Percentiles rank a stretch among this genome's conserved stretches.
Evolutionary conservation across 1,140 invertebrate species (phyloP).

Genomic region (Lepidurus packardi): DNA sequence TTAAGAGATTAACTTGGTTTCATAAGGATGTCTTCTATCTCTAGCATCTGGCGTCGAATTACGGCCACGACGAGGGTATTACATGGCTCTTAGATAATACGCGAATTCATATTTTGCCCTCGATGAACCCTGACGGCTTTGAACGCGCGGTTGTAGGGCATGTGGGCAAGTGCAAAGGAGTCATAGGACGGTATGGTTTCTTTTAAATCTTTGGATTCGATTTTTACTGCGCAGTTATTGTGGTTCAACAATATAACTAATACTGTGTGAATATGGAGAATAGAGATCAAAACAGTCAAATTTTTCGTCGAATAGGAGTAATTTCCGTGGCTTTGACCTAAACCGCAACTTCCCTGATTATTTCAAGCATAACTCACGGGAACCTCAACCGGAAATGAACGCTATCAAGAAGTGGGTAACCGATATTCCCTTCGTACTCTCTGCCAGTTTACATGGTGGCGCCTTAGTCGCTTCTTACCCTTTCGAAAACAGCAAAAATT

Average conservation of each 20-base stretch:
- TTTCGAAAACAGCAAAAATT: constrained; percentile 84
- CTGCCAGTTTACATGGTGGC: constrained; percentile 84
- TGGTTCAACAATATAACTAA: neutral
- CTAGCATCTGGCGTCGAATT: constrained; percentile 45
- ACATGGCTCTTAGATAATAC: constrained; percentile 44
- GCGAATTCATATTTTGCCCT: constrained; percentile 51
- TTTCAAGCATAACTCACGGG: constrained; percentile 77
- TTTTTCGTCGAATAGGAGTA: constrained; percentile 54
- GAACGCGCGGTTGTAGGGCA: constrained; percentile 39
- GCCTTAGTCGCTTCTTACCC: constrained; percentile 88
- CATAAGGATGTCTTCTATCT: neutral
- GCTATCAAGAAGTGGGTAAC: constrained; percentile 90
- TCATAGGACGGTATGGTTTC: constrained; percentile 31
- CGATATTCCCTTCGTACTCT: constrained; percentile 85
- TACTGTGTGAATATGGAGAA: neutral
- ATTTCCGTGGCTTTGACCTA: constrained; percentile 77
- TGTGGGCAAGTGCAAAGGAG: constrained; percentile 41
- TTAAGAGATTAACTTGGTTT: neutral
- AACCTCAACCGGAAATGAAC: constrained; percentile 83
- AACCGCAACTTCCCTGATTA: constrained; percentile 91
- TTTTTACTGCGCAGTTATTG: neutral
- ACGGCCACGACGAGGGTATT: constrained; percentile 38
- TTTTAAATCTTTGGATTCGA: neutral
- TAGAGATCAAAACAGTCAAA: neutral
- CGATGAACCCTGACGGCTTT: constrained; percentile 49